Evolutionary conservation across 2,797 vertebrate genomes (phyloP), one percentile per base, ranked within the genome.

Genomic region (Salarias fasciatus): DNA sequence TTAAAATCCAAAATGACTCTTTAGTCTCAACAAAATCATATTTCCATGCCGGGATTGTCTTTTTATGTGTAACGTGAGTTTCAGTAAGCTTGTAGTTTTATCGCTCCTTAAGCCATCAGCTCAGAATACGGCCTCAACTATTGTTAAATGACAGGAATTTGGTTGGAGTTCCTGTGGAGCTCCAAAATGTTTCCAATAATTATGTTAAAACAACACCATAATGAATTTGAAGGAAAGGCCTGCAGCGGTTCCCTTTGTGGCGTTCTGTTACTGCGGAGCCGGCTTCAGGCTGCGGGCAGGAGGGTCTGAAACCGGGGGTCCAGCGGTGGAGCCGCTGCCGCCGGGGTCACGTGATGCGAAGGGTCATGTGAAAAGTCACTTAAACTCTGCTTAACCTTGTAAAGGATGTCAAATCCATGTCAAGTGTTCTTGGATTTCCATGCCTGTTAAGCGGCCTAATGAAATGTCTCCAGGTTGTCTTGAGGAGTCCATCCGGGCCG

Each of bases 361-460:
- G 64, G 82, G 64, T 86, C 77, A 88, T 83, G 75, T 75, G 78
- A 83, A 85, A 84, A 80, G 69, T 77, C 71, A 70, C 55, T 77
- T 82, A 77, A 73, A 76, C 69, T 81, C 65, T 61, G 75, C 24
- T 42, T 82, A 75, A 80, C 80, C 71, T 71, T 67, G 61, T 67
- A 70, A 69, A 75, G 77, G 69, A 84, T 75, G 72, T 82, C 73
- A 72, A 73, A 79, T 68, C 65, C 45, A 75, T 75, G 79, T 87
- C 77, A 73, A 56, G 64, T 77, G 71, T 74, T 81, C 69, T 69
- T 53, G 51, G 62, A 65, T 67, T 63, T 70, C 71, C 69, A 64
- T 84, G 82, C 75, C 85, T 74, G 69, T 86, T 86, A 80, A 64
- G 64, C 51, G 47, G 64, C 74, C 40, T 61, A 74, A 77, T 72